Base-by-base conservation (phyloP, 2,797 vertebrate genomes). In the Huso huso region DNA sequence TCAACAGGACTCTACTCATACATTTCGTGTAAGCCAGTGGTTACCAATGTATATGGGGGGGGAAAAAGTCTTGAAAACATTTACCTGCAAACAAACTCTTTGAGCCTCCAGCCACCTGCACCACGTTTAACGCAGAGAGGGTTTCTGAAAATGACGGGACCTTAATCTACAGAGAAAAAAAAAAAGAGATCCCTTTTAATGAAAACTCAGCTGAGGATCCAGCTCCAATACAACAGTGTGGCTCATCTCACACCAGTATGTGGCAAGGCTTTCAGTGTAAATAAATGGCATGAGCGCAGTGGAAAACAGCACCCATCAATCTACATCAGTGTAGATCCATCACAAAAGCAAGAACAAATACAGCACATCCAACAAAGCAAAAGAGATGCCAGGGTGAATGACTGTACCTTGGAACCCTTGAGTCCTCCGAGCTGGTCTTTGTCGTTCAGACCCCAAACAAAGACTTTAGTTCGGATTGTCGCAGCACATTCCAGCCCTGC, bases 141-240 rank as follows among this genome's bases (percentile, higher is more conserved):
- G 95, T 97, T 84, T 99, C 97, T 18, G 97, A 99, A 83, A 99
- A 99, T 0, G 96, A 98, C n/a, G 97, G 97, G 18, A 99, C 93
- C 72, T 99, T 99, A 80, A 99, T 99, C 97, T 99, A 79, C 0
- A 73, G 8, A 62, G 1, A 70, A 11, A 49, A 6, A 10, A 12
- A 59, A 3, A 3, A 63, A 13, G 18, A 6, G 12, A 13, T 37
- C 23, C 23, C 2, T 37, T 37, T 37, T 37, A 37, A 37, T 4
- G 23, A 37, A 37, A 1, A 37, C 23, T 37, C 23, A 37, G 23
- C 23, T 37, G 23, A 37, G 23, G 23, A 37, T 37, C 23, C 2
- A 37, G 23, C 23, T 37, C 23, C 23, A 37, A 37, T 37, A 37
- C 23, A 37, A 37, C 23, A 37, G 23, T 37, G 23, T 37, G 23